Percentiles rank a stretch among this genome's conserved stretches.
phyloP scores from a whole-genome alignment of 2,797 vertebrate genomes.

The Chiloscyllium punctatum region DNA sequence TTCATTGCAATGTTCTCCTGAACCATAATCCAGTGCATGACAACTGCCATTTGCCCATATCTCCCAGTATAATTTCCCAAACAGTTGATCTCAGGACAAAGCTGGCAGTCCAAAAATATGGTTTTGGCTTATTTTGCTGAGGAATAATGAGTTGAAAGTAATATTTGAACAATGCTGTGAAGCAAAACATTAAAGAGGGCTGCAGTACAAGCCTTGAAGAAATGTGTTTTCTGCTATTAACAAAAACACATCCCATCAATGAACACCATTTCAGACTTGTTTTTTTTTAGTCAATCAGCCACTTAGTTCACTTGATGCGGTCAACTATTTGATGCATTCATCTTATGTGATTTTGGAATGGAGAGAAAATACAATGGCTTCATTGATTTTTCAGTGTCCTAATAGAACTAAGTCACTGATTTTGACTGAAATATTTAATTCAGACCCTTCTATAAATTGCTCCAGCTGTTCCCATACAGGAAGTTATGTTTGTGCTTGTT shows the following conservation, averaged over 20 bases:
- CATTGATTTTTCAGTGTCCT: not conserved
- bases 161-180: not conserved
- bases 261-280: not conserved
- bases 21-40: not conserved
- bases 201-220: not conserved
- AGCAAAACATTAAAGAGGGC: not conserved
- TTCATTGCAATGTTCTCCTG: not conserved
- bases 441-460: not conserved
- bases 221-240: not conserved
- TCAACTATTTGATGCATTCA: not conserved
- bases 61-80: not conserved
- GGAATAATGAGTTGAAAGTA: not conserved
- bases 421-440: not conserved
- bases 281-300: not conserved
- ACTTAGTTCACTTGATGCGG: not conserved
- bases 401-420: not conserved
- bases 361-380: not conserved
- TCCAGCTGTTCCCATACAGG: not conserved
- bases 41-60: not conserved
- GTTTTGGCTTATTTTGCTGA: not conserved
- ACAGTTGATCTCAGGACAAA: not conserved
- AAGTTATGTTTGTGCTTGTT: not conserved
- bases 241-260: not conserved
- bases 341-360: not conserved
- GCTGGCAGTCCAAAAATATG: not conserved